Evolutionary conservation across 1,140 invertebrate species (phyloP).

Genomic region (Drosophila nannoptera): DNA sequence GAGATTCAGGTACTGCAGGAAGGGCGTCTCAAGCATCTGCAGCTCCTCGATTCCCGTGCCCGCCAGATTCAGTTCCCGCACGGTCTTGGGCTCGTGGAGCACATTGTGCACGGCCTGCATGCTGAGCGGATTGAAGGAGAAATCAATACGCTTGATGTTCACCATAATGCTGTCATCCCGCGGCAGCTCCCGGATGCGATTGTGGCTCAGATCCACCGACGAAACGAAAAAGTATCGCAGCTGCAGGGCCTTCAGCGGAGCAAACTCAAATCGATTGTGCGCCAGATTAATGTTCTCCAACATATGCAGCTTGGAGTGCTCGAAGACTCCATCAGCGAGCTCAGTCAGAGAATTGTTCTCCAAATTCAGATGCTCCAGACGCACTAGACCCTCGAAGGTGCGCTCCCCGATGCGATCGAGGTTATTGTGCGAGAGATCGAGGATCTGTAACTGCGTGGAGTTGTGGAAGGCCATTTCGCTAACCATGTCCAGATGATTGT

Average conservation of each 20-base stretch:
- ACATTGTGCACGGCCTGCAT: conserved; percentile 86
- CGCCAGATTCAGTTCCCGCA: conserved; percentile 89
- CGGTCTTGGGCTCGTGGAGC: conserved; percentile 92
- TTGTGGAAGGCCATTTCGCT: conserved; percentile 94
- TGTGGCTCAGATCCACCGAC: conserved; percentile 88
- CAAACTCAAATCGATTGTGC: conserved; percentile 87
- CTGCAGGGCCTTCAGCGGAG: conserved; percentile 88
- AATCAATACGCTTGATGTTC: conserved; percentile 91
- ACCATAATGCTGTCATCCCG: conserved; percentile 91
- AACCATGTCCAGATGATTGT: conserved; percentile 89
- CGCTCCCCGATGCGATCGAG: conserved; percentile 88
- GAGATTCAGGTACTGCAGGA: conserved; percentile 89
- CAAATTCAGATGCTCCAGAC: conserved; percentile 87
- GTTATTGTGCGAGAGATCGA: conserved; percentile 88
- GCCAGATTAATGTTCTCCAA: conserved; percentile 90
- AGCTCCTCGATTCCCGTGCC: conserved; percentile 86
- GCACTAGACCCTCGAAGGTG: conserved; percentile 89
- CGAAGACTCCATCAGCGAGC: conserved; percentile 91
- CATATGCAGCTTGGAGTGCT: conserved; percentile 86
- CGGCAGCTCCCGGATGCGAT: conserved; percentile 88
- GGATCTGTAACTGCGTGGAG: conserved; percentile 89
- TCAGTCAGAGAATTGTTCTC: conserved; percentile 86
- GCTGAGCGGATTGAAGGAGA: conserved; percentile 91
- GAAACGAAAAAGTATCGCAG: conserved; percentile 90
- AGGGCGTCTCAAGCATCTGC: conserved; percentile 90